Conservation (phyloP, 2,113 vertebrate species). For the Pagrus major region DNA sequence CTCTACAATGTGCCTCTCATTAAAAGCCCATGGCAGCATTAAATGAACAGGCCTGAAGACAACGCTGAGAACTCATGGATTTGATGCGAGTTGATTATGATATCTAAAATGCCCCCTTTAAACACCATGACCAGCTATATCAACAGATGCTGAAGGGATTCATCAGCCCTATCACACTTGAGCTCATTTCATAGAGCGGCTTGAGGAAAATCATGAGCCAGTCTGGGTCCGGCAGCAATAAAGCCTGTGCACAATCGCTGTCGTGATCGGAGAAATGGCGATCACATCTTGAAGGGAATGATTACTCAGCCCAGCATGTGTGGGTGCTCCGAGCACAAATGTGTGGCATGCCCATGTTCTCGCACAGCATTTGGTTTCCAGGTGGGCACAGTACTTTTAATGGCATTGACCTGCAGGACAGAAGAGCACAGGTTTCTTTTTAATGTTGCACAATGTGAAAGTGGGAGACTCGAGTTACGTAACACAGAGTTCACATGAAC, state of each 20-base stretch:
- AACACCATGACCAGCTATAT: constrained; percentile 62
- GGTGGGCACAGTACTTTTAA: constrained; percentile 36
- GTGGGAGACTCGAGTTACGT: constrained; percentile 2
- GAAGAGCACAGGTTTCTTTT: constrained; percentile 29
- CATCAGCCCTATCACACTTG: constrained; percentile 49
- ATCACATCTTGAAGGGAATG: constrained; percentile 28
- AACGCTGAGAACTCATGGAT: constrained; percentile 53
- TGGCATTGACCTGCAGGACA: constrained; percentile 33
- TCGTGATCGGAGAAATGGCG: constrained; percentile 45
- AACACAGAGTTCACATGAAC: constrained; percentile 4
- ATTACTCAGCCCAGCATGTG: constrained; percentile 47
- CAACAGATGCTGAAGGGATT: constrained; percentile 54
- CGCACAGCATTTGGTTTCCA: constrained; percentile 8
- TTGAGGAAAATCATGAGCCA: constrained; percentile 28
- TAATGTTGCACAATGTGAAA: constrained; percentile 29
- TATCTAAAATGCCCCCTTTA: constrained; percentile 53
- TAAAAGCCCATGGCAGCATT: constrained; percentile 69
- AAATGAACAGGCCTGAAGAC: constrained; percentile 72
- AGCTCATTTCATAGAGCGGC: constrained; percentile 51
- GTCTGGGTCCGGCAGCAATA: constrained; percentile 30
- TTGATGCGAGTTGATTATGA: constrained; percentile 66
- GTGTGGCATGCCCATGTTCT: constrained; percentile 10
- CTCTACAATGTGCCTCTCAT: constrained; percentile 68
- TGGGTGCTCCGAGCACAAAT: constrained; percentile 20
- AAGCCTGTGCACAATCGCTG: constrained; percentile 29